Percentiles rank a stretch among this genome's conserved stretches.
Evolutionary conservation across 2,888 invertebrate genomes (phyloP).

Genomic region (Phaedon cochleariae): DNA sequence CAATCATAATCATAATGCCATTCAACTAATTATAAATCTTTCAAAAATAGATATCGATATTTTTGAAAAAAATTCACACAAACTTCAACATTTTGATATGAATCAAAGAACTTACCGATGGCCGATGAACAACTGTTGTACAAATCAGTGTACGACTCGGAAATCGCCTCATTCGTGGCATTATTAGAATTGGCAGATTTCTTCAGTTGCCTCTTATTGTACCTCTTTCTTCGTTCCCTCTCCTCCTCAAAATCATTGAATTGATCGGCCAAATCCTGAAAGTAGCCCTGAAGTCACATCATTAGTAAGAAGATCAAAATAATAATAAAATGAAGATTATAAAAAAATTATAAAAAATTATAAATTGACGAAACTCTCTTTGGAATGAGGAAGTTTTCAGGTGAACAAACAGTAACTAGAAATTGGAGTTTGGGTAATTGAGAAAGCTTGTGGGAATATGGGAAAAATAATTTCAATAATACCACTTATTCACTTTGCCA

Average conservation of each 20-base stretch:
- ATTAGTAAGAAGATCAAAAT: background rate
- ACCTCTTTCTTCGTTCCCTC: conserved; percentile 49
- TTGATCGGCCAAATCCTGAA: conserved; percentile 46
- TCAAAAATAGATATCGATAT: too few species aligned
- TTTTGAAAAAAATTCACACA: background rate
- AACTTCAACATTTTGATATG: background rate
- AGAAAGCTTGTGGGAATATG: too few species aligned
- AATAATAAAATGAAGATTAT: conserved; percentile 2
- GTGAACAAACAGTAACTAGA: too few species aligned
- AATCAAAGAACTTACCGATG: conserved; percentile 41
- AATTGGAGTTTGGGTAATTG: too few species aligned
- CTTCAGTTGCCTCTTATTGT: conserved; percentile 57
- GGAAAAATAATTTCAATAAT: too few species aligned
- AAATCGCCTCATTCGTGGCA: conserved; percentile 45
- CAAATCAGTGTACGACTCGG: conserved; percentile 61
- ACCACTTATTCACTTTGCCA: too few species aligned
- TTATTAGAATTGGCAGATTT: conserved; percentile 57
- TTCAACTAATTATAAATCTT: too few species aligned
- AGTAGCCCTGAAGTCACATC: background rate
- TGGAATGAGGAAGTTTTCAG: too few species aligned
- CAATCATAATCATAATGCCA: too few species aligned
- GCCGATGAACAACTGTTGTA: conserved; percentile 64
- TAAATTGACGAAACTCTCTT: too few species aligned
- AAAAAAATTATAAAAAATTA: conserved; percentile 5
- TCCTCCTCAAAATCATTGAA: conserved; percentile 53